These are phyloP conservation scores for Clytia hemisphaerica DNA, from an alignment of 30 jellyfish, hydroid and myxozoan genomes.

Conservation along the genomic window DNA sequence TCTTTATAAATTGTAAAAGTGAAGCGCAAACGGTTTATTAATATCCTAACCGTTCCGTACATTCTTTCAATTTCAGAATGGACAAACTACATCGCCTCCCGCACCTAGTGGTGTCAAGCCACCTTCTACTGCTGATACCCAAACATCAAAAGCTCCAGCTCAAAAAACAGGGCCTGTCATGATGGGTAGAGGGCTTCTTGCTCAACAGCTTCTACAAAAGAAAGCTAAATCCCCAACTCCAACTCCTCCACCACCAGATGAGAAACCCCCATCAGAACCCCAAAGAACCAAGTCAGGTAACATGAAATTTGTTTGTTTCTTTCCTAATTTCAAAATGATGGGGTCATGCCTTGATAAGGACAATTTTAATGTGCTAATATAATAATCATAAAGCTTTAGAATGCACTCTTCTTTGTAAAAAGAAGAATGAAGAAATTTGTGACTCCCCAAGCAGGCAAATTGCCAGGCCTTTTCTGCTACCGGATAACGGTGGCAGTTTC, in stretches of 20 bases:
- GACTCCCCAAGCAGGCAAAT: background rate
- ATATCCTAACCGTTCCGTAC: no score
- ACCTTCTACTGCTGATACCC: background rate
- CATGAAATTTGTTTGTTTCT: no score
- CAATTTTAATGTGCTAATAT: no score
- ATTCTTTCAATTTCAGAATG: conserved; percentile 19
- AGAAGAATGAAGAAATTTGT: background rate
- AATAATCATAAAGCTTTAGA: no score
- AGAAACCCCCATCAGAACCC: conserved; percentile 24
- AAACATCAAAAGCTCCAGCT: background rate
- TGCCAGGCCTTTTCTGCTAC: no score
- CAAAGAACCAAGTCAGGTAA: no score
- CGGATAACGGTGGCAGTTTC: no score
- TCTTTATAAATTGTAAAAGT: background rate
- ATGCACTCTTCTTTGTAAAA: no score
- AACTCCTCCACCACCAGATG: conserved; percentile 8
- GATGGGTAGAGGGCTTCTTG: conserved; percentile 22
- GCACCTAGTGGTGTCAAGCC: conserved; percentile 19
- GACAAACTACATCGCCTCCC: conserved; percentile 35
- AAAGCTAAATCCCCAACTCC: background rate
- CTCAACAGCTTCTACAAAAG: conserved; percentile 14
- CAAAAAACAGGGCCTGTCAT: background rate
- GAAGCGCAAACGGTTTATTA: background rate
- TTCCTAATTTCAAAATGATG: no score
- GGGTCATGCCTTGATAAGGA: background rate